These are phyloP conservation scores for Zosterops japonicus DNA, from an alignment of 2,113 vertebrate genomes.

Conservation along the genomic window DNA sequence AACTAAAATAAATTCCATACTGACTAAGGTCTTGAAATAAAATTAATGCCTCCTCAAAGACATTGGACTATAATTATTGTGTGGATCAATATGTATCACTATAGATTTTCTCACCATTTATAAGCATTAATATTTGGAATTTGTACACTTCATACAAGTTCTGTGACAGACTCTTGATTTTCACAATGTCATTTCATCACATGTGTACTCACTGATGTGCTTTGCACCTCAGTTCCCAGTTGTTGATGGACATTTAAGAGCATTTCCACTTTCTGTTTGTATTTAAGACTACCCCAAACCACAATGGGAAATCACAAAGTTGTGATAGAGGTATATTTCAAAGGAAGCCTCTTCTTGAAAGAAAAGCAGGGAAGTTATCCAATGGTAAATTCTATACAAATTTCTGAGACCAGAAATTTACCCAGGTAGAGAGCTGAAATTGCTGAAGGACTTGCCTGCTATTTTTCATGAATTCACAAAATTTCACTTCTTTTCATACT, in stretches of 20 bases:
- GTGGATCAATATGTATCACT: neutral
- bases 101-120: neutral
- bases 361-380: neutral
- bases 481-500: neutral
- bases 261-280: neutral
- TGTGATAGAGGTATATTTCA: neutral
- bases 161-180: neutral
- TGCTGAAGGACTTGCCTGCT: neutral
- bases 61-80: neutral
- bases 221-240: neutral
- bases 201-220: neutral
- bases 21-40: neutral
- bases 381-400: neutral
- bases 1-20: conserved; percentile 18
- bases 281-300: neutral
- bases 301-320: neutral
- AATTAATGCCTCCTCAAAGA: neutral
- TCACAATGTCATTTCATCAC: neutral
- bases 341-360: neutral
- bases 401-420: neutral
- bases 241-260: neutral
- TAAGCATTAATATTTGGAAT: neutral
- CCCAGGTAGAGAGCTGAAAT: neutral
- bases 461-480: neutral
- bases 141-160: neutral